Percentiles rank a stretch among this genome's conserved stretches.
phyloP scores from a whole-genome alignment of 92 coral and sea anemone genomes.

The Umimayanthus kanabou region DNA sequence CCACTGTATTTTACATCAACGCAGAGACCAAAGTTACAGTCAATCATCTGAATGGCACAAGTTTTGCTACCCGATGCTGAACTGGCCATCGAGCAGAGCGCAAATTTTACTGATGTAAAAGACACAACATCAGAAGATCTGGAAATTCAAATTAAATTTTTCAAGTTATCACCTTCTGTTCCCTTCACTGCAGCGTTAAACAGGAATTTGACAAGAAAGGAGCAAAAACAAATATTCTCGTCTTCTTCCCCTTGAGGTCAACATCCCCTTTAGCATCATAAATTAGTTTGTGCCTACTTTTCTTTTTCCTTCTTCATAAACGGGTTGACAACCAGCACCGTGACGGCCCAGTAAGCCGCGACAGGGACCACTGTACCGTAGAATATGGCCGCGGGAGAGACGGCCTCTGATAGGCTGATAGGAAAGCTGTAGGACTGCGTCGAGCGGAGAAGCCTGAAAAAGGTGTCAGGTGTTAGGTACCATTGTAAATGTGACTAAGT shows the following conservation, averaged over 20 bases:
- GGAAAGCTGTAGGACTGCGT: slow-evolving; percentile 91
- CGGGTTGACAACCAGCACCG: slow-evolving; percentile 78
- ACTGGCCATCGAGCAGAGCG: too few relatives aligned
- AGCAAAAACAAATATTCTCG: too few relatives aligned
- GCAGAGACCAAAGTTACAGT: too few relatives aligned
- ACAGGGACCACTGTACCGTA: slow-evolving; percentile 91
- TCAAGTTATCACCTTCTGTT: too few relatives aligned
- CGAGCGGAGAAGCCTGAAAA: slow-evolving; percentile 78
- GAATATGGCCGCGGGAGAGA: slow-evolving; percentile 86
- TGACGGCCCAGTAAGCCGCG: slow-evolving; percentile 76
- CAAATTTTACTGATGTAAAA: too few relatives aligned
- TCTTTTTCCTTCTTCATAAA: slow-evolving; percentile 86
- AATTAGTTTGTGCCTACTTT: slow-evolving; percentile 52
- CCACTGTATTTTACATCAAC: too few relatives aligned
- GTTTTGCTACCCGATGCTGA: too few relatives aligned
- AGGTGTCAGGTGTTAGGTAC: background rate
- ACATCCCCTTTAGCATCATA: background rate
- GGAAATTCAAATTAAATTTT: too few relatives aligned
- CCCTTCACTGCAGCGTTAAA: too few relatives aligned
- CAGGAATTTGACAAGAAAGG: too few relatives aligned
- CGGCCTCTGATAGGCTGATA: slow-evolving; percentile 75
- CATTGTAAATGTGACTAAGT: background rate
- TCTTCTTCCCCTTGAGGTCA: background rate
- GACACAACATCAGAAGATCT: too few relatives aligned
- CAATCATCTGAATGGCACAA: too few relatives aligned